Evolutionary conservation across 2,888 invertebrate species (phyloP).

Genomic region (Caenorhabditis japonica): DNA sequence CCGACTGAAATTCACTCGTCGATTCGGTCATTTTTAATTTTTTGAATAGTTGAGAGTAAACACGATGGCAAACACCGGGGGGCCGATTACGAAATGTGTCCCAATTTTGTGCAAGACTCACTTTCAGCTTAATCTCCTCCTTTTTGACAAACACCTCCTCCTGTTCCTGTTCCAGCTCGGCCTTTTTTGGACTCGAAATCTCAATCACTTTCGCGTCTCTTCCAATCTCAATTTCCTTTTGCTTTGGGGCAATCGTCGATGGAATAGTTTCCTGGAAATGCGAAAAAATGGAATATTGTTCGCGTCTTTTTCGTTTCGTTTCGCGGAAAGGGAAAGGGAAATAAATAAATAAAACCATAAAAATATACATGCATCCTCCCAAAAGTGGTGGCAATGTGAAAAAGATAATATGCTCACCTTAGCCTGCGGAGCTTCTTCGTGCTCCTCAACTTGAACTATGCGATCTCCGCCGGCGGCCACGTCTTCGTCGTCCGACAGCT

Average conservation of each 20-base stretch:
- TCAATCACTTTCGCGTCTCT: not conserved
- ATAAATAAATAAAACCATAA: too few species aligned
- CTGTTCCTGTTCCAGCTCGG: not conserved
- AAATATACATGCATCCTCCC: too few species aligned
- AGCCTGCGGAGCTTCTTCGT: conserved; percentile 1
- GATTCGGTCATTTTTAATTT: not conserved
- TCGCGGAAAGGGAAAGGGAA: too few species aligned
- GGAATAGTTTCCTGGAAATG: not conserved
- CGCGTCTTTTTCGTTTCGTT: too few species aligned
- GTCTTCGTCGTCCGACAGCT: not conserved
- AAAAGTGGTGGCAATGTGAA: not conserved
- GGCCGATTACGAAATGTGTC: conserved; percentile 20
- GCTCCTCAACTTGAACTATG: not conserved
- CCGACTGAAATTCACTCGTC: conserved; percentile 17
- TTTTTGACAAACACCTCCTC: conserved; percentile 26
- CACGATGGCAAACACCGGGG: not conserved
- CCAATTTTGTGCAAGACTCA: conserved; percentile 26
- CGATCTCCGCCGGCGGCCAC: not conserved
- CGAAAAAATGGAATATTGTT: too few species aligned
- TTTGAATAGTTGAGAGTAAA: too few species aligned
- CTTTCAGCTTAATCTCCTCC: conserved; percentile 21
- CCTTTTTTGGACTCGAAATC: not conserved
- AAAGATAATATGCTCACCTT: not conserved
- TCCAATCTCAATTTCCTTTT: conserved; percentile 12
- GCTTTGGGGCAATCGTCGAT: not conserved